phyloP scores from a whole-genome alignment of 2,888 invertebrate species.

The Piscicola geometra region DNA sequence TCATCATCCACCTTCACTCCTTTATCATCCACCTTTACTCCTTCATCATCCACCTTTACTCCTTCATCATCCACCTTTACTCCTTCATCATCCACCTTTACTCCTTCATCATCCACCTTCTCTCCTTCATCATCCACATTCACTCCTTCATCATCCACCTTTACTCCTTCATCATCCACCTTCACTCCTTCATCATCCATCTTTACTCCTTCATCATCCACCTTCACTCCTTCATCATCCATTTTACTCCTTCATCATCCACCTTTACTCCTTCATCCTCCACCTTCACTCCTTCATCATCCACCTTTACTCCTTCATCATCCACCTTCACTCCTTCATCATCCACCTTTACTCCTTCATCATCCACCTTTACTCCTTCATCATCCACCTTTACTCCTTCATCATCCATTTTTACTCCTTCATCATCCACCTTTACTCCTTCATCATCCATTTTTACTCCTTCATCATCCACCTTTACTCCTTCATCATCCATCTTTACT shows the following conservation, averaged over 20 bases:
- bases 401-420: neutral
- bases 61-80: neutral
- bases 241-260: neutral
- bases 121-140: neutral
- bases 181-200: neutral
- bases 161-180: neutral
- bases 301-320: neutral
- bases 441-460: neutral
- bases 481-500: neutral
- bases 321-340: neutral
- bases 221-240: neutral
- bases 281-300: neutral
- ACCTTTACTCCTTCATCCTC: slow-evolving; percentile 3
- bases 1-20: neutral
- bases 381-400: neutral
- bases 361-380: neutral
- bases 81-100: neutral
- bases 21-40: neutral
- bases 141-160: neutral
- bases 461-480: neutral
- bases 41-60: neutral
- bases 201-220: neutral
- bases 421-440: neutral
- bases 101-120: neutral
- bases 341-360: neutral